These are phyloP conservation scores for Pseudomugil gertrudae DNA, from an alignment of 2,797 vertebrate genomes.

Conservation along the genomic window DNA sequence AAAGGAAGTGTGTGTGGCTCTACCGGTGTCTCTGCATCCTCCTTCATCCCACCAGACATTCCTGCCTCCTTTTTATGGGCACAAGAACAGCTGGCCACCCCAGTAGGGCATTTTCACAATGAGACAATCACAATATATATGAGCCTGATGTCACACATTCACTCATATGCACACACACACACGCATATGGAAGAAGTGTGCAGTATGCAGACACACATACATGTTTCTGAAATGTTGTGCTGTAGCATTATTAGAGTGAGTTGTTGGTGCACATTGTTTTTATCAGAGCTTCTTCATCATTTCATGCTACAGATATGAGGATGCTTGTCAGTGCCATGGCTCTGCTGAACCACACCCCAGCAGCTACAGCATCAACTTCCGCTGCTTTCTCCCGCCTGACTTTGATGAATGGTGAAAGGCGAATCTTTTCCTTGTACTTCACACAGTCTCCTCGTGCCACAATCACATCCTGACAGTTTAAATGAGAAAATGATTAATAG, in stretches of 20 bases:
- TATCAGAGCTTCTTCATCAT: constrained; percentile 29
- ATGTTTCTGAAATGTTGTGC: constrained; percentile 63
- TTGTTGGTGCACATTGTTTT: constrained; percentile 38
- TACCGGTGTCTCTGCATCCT: constrained; percentile 62
- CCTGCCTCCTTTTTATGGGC: constrained; percentile 91
- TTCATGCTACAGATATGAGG: constrained; percentile 38
- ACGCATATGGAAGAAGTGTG: constrained; percentile 3
- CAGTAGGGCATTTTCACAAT: constrained; percentile 77
- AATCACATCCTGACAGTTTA: constrained; percentile 76
- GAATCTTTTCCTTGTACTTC: constrained; percentile 60
- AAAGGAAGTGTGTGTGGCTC: constrained; percentile 45
- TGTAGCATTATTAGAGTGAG: constrained; percentile 45
- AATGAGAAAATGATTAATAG: constrained; percentile 82
- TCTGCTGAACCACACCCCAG: constrained; percentile 20
- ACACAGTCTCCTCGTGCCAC: constrained; percentile 61
- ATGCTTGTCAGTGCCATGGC: constrained; percentile 27
- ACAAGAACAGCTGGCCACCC: constrained; percentile 94
- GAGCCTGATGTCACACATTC: constrained; percentile 54
- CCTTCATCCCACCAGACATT: constrained; percentile 89
- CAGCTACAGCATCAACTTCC: constrained; percentile 12
- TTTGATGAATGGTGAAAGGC: constrained; percentile 72
- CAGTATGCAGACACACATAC: background rate
- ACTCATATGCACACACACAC: constrained; percentile 36
- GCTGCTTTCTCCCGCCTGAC: constrained; percentile 29
- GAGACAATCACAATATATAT: constrained; percentile 75